Base-by-base conservation (phyloP, 2,797 vertebrate species). In the Manis crassicaudata region DNA sequence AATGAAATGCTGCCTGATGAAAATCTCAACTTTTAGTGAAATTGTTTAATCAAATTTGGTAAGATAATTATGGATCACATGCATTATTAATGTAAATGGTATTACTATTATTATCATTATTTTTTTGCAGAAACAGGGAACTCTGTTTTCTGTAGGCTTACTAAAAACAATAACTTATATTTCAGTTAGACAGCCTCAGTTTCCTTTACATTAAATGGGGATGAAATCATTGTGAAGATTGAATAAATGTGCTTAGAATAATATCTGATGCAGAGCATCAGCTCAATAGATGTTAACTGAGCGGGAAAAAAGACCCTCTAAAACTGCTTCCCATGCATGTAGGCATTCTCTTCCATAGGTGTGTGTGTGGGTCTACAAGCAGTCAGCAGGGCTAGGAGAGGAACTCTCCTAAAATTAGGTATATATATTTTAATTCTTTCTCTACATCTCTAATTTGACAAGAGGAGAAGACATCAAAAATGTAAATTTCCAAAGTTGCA, bases 141-240 rank as follows among this genome's bases (percentile, higher is more conserved):
- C 2, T 46, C 3, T 35, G 1, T 17, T 46, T 72, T 79, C 80
- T 7, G 6, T 82, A 56, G 27, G 12, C 20, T 88, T 77, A 29
- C 50, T 88, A 72, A 84, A 94, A 94, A 11, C 10, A 83, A 25
- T 77, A 79, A 50, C 62, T 95, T 88, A 29, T 90, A 25, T 62
- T 82, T 82, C 14, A 60, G 20, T 62, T 68, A 21, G 21, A 72
- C 18, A 56, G 29, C 7, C 12, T 89, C 14, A 37, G 16, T 35
- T 88, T 91, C 27, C 50, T 85, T 88, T 83, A 40, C 6, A 52
- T 40, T 13, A 80, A 62, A 62, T 58, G 7, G 63, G 6, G 12
- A 23, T 80, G 35, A 56, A 46, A 60, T 52, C 63, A 8, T 79
- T 91, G 60, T 87, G 18, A 32, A 20, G 29, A 73, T 21, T 37